phyloP scores from a whole-genome alignment of 2,113 vertebrate species.

The Gadus macrocephalus region DNA sequence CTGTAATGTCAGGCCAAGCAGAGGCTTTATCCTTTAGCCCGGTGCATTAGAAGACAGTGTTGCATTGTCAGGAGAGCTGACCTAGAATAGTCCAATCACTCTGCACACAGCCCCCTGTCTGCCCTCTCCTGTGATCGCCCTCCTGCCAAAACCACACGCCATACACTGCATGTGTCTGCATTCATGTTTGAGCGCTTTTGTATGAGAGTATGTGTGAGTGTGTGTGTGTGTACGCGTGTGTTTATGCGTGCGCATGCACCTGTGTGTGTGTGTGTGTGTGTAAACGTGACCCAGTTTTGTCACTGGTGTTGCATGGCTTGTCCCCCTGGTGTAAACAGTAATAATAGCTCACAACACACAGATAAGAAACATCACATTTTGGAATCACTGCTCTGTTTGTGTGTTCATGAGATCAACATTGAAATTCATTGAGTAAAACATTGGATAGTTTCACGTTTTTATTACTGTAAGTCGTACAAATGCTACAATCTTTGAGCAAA shows the following conservation, averaged over 20 bases:
- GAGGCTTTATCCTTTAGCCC: conserved; percentile 66
- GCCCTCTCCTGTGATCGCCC: conserved; percentile 70
- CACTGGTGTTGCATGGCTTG: conserved; percentile 56
- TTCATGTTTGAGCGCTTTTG: conserved; percentile 6
- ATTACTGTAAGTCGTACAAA: too few species aligned
- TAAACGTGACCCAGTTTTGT: conserved; percentile 64
- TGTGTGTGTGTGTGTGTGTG: conserved; percentile 5
- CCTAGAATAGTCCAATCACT: conserved; percentile 77
- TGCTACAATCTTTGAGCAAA: too few species aligned
- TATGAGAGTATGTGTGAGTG: conserved; percentile 7
- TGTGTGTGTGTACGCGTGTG: conserved; percentile 22
- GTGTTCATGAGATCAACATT: not conserved
- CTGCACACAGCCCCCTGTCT: conserved; percentile 66
- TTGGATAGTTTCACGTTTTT: too few species aligned
- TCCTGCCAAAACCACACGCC: conserved; percentile 67
- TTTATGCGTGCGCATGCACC: conserved; percentile 8
- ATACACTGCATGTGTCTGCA: conserved; percentile 37
- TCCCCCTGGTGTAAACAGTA: conserved; percentile 59
- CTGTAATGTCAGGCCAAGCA: conserved; percentile 60
- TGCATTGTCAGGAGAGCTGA: conserved; percentile 75
- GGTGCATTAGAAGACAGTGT: conserved; percentile 66
- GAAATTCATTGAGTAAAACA: not conserved
- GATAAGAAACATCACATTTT: conserved; percentile 1
- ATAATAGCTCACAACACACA: conserved; percentile 53
- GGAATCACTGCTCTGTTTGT: not conserved